These are phyloP conservation scores for Lampris incognitus DNA, from an alignment of 2,113 vertebrate species.

Conservation along the genomic window DNA sequence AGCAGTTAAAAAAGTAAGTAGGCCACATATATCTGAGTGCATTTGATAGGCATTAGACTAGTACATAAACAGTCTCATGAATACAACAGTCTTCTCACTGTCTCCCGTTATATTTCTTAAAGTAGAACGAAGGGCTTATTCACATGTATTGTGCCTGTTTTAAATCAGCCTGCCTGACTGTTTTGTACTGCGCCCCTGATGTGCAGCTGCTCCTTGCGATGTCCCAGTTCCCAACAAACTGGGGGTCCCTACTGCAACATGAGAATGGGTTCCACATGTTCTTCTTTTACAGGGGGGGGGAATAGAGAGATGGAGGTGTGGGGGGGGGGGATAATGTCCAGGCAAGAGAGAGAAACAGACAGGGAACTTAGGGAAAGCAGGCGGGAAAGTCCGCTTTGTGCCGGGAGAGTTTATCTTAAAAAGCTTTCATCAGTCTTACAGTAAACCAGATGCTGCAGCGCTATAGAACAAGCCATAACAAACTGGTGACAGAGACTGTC, in stretches of 20 bases:
- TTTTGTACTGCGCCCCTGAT: constrained; percentile 44
- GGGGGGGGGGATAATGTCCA: too few relatives aligned
- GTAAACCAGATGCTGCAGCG: constrained; percentile 60
- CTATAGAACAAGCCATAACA: constrained; percentile 5
- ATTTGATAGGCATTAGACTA: constrained; percentile 4
- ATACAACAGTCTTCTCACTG: constrained; percentile 19
- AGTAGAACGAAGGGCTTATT: constrained; percentile 29
- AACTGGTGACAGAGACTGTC: constrained; percentile 21
- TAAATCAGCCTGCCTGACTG: constrained; percentile 59
- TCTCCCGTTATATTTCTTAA: constrained; percentile 14
- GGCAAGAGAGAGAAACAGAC: constrained; percentile 7
- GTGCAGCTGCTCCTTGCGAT: constrained; percentile 51
- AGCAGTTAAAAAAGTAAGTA: background rate
- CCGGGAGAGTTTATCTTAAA: constrained; percentile 56
- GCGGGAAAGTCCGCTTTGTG: constrained; percentile 25
- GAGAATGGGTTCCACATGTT: constrained; percentile 74
- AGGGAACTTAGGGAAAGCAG: background rate
- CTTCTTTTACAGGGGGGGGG: background rate
- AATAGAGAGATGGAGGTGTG: constrained; percentile 13
- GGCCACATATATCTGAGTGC: background rate
- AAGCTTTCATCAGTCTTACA: constrained; percentile 69
- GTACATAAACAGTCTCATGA: background rate
- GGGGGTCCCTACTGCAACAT: constrained; percentile 33
- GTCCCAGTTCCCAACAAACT: constrained; percentile 58
- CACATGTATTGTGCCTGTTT: constrained; percentile 45